Evolutionary conservation across 2,797 vertebrate genomes (phyloP).

Genomic region (Artibeus lituratus): DNA sequence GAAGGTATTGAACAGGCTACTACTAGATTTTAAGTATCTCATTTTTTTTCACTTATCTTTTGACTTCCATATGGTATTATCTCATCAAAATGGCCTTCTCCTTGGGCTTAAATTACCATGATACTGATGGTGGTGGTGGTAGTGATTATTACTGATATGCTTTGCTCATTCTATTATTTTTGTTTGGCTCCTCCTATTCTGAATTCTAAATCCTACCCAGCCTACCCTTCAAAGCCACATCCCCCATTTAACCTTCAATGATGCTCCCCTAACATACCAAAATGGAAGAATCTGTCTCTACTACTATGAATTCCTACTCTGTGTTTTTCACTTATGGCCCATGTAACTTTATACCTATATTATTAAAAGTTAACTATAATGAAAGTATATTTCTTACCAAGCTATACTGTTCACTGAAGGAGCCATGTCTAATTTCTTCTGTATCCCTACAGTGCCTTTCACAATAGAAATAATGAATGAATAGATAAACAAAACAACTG

Average conservation of each 20-base stretch:
- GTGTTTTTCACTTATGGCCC: background rate
- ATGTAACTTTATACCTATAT: background rate
- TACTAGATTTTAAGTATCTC: background rate
- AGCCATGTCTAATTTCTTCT: background rate
- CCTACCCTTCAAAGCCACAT: background rate
- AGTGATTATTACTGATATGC: background rate
- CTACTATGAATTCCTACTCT: background rate
- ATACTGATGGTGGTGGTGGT: background rate
- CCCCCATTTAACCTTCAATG: background rate
- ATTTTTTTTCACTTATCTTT: background rate
- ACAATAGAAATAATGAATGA: background rate
- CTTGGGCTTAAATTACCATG: background rate
- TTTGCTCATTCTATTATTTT: background rate
- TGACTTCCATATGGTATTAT: background rate
- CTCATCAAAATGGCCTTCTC: background rate
- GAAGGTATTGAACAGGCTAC: background rate
- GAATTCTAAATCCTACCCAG: background rate
- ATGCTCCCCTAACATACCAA: background rate
- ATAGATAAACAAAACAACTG: background rate
- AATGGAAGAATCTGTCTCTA: background rate
- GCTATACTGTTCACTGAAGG: background rate
- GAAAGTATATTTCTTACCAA: background rate
- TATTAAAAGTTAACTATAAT: slow-evolving; percentile 6
- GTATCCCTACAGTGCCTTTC: background rate
- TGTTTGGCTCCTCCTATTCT: background rate